phyloP scores from a whole-genome alignment of 2,113 vertebrate genomes.

The Ceratotherium simum region DNA sequence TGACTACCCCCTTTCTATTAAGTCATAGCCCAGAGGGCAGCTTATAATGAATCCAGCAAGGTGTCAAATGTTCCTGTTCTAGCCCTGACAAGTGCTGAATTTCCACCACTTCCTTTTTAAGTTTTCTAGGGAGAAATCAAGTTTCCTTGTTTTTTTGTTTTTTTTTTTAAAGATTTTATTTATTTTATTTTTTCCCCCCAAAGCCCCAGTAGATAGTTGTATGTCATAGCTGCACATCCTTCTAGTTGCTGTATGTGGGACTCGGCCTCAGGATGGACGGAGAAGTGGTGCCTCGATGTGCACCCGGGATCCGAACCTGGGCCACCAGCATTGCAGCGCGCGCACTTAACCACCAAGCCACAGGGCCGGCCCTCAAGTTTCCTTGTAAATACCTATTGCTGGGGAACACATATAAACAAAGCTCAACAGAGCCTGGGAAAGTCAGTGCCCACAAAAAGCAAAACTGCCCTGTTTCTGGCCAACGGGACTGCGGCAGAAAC shows the following conservation, averaged over 20 bases:
- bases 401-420: neutral
- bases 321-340: too few species aligned
- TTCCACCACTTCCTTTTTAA: neutral
- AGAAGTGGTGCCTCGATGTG: too few species aligned
- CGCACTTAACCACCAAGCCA: too few species aligned
- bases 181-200: too few species aligned
- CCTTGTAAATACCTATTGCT: neutral
- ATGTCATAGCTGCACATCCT: too few species aligned
- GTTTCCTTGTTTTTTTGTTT: neutral
- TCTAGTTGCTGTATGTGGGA: too few species aligned
- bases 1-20: neutral
- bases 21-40: constrained; percentile 56
- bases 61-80: constrained; percentile 28
- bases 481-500: neutral
- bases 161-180: too few species aligned
- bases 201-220: too few species aligned
- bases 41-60: constrained; percentile 57
- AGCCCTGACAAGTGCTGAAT: constrained; percentile 38
- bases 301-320: too few species aligned
- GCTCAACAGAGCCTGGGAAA: neutral
- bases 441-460: neutral
- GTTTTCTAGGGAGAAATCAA: constrained; percentile 25
- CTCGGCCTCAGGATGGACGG: too few species aligned
- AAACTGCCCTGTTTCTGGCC: neutral
- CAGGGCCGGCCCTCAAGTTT: too few species aligned